A percentile compares a stretch with the other conserved stretches of the same genome.
Evolutionary conservation across 2,113 vertebrate species (phyloP).

Genomic region (Rhabdornis inornatus): DNA sequence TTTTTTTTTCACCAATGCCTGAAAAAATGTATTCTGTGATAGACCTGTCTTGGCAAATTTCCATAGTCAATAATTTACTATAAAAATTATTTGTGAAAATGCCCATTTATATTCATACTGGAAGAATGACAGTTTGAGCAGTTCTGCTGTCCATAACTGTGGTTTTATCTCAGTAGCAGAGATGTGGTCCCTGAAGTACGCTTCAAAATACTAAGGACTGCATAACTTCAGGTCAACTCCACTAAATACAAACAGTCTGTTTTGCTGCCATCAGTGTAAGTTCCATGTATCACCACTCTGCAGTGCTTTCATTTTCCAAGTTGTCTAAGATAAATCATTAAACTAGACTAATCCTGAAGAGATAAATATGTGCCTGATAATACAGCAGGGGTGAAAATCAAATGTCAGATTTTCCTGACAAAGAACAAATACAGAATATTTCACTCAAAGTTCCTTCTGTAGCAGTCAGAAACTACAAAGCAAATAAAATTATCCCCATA

Average conservation of each 20-base stretch:
- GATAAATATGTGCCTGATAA: background rate
- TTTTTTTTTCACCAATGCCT: background rate
- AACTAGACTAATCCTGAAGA: background rate
- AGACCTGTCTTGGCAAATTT: background rate
- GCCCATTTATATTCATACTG: background rate
- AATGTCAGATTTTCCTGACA: background rate
- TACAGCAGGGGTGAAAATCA: background rate
- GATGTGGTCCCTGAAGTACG: background rate
- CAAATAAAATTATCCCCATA: background rate
- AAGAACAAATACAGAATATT: background rate
- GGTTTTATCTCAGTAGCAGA: background rate
- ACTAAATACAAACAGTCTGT: background rate
- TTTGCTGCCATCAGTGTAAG: background rate
- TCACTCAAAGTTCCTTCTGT: background rate
- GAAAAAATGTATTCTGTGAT: background rate
- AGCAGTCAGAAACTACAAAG: background rate
- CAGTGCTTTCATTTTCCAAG: background rate
- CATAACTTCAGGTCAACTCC: background rate
- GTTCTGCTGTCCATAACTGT: background rate
- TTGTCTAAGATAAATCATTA: background rate
- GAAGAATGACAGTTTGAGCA: background rate
- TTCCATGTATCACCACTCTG: background rate
- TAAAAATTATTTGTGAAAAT: background rate
- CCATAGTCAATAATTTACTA: background rate
- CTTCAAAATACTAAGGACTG: background rate